Conservation (phyloP, 2,113 vertebrate species). For the Pampusana beccarii region DNA sequence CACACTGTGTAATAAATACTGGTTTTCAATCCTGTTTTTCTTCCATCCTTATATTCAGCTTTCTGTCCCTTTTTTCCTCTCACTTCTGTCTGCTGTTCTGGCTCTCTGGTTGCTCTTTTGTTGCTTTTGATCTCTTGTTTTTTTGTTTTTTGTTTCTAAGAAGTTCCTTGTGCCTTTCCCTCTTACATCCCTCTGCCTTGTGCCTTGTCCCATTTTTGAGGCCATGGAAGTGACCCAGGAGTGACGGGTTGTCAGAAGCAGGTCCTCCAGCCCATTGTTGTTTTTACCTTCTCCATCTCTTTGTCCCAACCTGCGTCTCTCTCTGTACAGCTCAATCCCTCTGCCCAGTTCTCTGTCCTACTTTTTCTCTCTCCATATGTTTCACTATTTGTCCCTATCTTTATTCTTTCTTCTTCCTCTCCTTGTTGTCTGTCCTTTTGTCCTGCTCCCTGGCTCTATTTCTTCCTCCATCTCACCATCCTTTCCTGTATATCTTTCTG, state of each 20-base stretch:
- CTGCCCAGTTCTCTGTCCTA: background rate
- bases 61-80: background rate
- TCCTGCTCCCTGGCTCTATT: background rate
- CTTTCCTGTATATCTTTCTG: background rate
- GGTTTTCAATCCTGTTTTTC: background rate
- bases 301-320: background rate
- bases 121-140: background rate
- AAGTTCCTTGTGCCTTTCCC: background rate
- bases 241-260: background rate
- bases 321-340: no score
- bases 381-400: background rate
- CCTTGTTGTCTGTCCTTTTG: background rate
- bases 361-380: background rate
- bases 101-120: background rate
- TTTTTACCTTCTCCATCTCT: background rate
- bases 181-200: background rate
- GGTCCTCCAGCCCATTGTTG: background rate
- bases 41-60: background rate
- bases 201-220: background rate
- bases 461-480: background rate
- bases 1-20: background rate
- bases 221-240: background rate
- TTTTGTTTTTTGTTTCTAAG: background rate
- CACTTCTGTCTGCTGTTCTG: no score
- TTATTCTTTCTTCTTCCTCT: background rate